Percentiles rank a stretch among this genome's conserved stretches.
Conservation (phyloP, 2,113 vertebrate genomes). For the Bambusicola thoracicus region DNA sequence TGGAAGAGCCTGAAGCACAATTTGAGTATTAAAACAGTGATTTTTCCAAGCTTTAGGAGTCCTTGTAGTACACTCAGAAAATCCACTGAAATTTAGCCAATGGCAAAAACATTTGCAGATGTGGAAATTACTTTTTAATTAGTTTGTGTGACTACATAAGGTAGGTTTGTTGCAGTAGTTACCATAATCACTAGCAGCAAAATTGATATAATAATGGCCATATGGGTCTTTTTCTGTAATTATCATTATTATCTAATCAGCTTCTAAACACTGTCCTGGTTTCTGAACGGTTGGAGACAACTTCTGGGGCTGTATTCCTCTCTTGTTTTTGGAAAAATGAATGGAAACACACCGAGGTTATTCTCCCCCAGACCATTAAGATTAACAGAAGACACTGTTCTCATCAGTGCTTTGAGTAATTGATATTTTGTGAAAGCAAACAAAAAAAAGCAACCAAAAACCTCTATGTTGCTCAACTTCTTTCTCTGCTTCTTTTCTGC, state of each 20-base stretch:
- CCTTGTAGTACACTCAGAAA: background rate
- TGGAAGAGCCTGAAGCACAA: background rate
- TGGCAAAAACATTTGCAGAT: slow-evolving; percentile 61
- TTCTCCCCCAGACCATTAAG: background rate
- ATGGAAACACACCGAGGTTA: background rate
- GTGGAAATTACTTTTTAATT: slow-evolving; percentile 68
- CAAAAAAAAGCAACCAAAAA: background rate
- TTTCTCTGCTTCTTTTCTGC: background rate
- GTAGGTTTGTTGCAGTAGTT: slow-evolving; percentile 26
- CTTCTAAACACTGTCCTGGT: background rate
- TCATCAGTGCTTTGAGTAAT: slow-evolving; percentile 1
- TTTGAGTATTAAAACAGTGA: background rate
- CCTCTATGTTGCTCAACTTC: background rate
- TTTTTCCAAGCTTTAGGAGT: background rate
- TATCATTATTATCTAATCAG: slow-evolving; percentile 43
- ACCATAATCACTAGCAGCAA: background rate
- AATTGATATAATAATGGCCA: slow-evolving; percentile 9
- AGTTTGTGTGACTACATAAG: slow-evolving; percentile 43
- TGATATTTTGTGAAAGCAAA: background rate
- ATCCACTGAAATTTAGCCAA: slow-evolving; percentile 39
- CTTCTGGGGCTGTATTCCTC: background rate
- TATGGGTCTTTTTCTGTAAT: slow-evolving; percentile 33
- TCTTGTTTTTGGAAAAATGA: slow-evolving; percentile 18
- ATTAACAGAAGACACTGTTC: background rate
- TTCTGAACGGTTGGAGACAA: background rate